Conservation (phyloP, 2,797 vertebrate species). For the Microcaecilia unicolor region DNA sequence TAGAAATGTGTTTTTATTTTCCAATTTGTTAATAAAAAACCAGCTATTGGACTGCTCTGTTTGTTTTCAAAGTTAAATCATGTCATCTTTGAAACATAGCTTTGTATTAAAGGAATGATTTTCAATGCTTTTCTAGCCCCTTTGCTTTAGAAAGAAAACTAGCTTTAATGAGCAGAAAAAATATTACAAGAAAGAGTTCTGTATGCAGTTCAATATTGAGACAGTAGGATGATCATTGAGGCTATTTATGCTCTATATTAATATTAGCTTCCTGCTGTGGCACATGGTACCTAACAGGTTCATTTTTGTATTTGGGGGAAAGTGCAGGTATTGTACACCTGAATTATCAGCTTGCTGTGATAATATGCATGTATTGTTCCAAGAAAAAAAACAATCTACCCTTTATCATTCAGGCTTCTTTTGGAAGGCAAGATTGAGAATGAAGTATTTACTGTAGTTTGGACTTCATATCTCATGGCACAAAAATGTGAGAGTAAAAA, state of each 20-base stretch:
- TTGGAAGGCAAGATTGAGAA: conserved; percentile 44
- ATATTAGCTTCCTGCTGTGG: conserved; percentile 54
- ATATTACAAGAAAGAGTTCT: conserved; percentile 10
- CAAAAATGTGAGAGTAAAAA: conserved; percentile 38
- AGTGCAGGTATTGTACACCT: conserved; percentile 60
- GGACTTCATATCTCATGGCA: conserved; percentile 46
- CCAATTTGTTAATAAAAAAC: no score
- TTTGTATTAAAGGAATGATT: no score
- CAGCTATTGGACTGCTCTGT: no score
- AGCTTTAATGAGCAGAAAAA: conserved; percentile 6
- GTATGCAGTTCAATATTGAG: conserved; percentile 13
- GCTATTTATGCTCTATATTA: conserved; percentile 34
- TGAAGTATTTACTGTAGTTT: conserved; percentile 54
- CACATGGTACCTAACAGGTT: conserved; percentile 36
- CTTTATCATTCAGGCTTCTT: conserved; percentile 37
- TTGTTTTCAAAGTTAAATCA: no score
- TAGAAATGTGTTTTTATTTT: no score
- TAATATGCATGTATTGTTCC: conserved; percentile 58
- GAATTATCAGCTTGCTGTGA: conserved; percentile 66
- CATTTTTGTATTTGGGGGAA: conserved; percentile 28
- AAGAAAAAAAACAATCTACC: conserved; percentile 53
- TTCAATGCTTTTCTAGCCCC: not conserved
- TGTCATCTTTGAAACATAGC: no score
- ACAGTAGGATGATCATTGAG: conserved; percentile 6
- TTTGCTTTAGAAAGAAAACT: conserved; percentile 1